These are phyloP conservation scores for Talpa occidentalis DNA, from an alignment of 2,113 vertebrate species.

Conservation along the genomic window DNA sequence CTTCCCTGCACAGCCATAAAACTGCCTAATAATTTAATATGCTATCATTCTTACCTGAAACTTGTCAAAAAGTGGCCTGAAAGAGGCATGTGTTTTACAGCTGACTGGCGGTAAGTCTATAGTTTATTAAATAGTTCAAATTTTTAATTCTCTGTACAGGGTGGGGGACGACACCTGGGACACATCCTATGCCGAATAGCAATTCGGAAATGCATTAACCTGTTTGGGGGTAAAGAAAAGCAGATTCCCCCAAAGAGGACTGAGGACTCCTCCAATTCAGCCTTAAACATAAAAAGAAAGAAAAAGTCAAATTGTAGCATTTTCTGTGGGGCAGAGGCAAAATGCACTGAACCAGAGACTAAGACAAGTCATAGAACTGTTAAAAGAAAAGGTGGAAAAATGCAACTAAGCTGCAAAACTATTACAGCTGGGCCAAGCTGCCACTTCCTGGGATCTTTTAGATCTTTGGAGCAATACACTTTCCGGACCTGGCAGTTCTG, in stretches of 20 bases:
- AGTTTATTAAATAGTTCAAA: constrained; percentile 71
- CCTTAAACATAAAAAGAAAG: constrained; percentile 51
- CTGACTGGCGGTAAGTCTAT: constrained; percentile 56
- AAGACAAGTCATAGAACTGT: not conserved
- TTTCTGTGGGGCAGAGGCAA: not conserved
- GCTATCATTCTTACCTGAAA: constrained; percentile 79
- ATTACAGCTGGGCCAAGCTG: not conserved
- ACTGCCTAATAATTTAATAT: constrained; percentile 83
- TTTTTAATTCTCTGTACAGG: constrained; percentile 61
- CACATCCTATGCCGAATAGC: constrained; percentile 42
- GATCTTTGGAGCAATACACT: not conserved
- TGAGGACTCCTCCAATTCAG: constrained; percentile 16
- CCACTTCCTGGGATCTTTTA: not conserved
- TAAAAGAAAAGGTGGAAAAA: not conserved
- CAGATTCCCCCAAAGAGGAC: constrained; percentile 57
- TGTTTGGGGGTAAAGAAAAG: constrained; percentile 59
- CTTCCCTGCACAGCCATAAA: constrained; percentile 81
- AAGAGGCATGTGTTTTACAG: constrained; percentile 71
- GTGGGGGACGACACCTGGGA: not conserved
- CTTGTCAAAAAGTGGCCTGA: constrained; percentile 76
- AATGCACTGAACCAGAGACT: not conserved
- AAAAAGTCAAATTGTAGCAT: not conserved
- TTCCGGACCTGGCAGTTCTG: not conserved
- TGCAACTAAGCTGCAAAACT: not conserved
- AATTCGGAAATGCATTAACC: constrained; percentile 59